These are phyloP conservation scores for Takifugu bimaculatus DNA, from an alignment of 2,113 vertebrate genomes.

Conservation along the genomic window DNA sequence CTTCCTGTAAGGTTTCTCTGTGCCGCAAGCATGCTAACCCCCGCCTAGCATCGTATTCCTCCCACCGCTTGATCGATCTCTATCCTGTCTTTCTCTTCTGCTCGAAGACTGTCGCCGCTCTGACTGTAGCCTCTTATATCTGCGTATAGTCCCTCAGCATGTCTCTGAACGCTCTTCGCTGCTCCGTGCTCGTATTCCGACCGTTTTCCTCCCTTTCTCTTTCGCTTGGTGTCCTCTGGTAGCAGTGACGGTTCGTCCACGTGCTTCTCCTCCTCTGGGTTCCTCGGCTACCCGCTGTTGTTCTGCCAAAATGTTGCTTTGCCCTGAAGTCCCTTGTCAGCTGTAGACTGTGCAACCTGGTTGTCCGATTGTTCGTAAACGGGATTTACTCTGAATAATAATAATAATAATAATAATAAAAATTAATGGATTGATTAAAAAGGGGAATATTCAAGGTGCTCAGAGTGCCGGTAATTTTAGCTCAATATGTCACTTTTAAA, in stretches of 20 bases:
- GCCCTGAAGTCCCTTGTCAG: constrained; percentile 5
- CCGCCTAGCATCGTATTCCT: constrained; percentile 59
- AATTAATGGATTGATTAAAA: constrained; percentile 30
- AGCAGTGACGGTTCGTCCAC: constrained; percentile 46
- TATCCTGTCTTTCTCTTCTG: constrained; percentile 60
- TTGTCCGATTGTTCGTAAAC: constrained; percentile 16
- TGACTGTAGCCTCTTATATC: constrained; percentile 49
- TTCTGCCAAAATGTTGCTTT: constrained; percentile 21
- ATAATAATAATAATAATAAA: background rate
- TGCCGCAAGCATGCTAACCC: constrained; percentile 74
- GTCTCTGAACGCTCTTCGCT: constrained; percentile 63
- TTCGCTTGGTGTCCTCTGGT: constrained; percentile 57
- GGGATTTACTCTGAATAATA: constrained; percentile 17
- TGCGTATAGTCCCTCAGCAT: constrained; percentile 69
- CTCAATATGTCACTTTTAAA: constrained; percentile 42
- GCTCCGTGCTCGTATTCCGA: constrained; percentile 52
- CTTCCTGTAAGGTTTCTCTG: constrained; percentile 61
- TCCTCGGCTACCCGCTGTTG: constrained; percentile 45
- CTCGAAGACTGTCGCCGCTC: constrained; percentile 64
- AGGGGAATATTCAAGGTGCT: constrained; percentile 24
- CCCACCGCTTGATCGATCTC: constrained; percentile 59
- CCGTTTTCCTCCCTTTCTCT: constrained; percentile 58
- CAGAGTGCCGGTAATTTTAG: constrained; percentile 25
- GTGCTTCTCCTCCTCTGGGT: constrained; percentile 28
- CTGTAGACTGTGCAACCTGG: constrained; percentile 5